Percentiles rank a stretch among this genome's conserved stretches.
These are phyloP conservation scores for Drosophila falleni DNA, from an alignment of 2,888 invertebrate species.

Conservation along the genomic window DNA sequence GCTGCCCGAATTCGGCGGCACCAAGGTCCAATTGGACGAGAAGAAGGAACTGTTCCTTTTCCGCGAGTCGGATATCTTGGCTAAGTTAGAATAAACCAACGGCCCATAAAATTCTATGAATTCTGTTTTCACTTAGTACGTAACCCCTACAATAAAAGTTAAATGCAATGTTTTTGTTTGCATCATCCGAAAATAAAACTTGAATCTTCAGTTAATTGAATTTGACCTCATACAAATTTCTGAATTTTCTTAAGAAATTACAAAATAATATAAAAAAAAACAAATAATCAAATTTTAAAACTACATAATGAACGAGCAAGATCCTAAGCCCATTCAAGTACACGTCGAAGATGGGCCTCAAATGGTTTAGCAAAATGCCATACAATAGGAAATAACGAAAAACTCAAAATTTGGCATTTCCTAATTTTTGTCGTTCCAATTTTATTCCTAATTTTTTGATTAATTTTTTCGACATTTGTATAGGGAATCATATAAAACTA, in stretches of 20 bases:
- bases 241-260: too few relatives aligned
- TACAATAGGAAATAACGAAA: too few relatives aligned
- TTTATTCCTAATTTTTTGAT: too few relatives aligned
- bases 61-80: constrained; percentile 97
- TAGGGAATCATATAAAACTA: constrained; percentile 29
- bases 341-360: too few relatives aligned
- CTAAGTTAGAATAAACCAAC: constrained; percentile 90
- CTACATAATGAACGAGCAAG: too few relatives aligned
- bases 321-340: too few relatives aligned
- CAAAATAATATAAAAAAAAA: not conserved
- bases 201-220: constrained; percentile 46
- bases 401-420: too few relatives aligned
- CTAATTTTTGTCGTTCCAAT: too few relatives aligned
- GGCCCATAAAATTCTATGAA: constrained; percentile 68
- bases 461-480: too few relatives aligned
- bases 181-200: constrained; percentile 59
- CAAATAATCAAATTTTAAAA: too few relatives aligned
- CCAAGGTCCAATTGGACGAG: constrained; percentile 95
- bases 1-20: constrained; percentile 99
- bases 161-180: constrained; percentile 76
- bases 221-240: too few relatives aligned
- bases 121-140: constrained; percentile 71
- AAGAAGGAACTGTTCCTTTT: constrained; percentile 97
- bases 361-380: too few relatives aligned
- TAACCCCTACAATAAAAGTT: constrained; percentile 60